Percentiles rank a stretch among this genome's conserved stretches.
phyloP scores from a whole-genome alignment of 2,113 vertebrate genomes.

The Cricetomys ansorgei region DNA sequence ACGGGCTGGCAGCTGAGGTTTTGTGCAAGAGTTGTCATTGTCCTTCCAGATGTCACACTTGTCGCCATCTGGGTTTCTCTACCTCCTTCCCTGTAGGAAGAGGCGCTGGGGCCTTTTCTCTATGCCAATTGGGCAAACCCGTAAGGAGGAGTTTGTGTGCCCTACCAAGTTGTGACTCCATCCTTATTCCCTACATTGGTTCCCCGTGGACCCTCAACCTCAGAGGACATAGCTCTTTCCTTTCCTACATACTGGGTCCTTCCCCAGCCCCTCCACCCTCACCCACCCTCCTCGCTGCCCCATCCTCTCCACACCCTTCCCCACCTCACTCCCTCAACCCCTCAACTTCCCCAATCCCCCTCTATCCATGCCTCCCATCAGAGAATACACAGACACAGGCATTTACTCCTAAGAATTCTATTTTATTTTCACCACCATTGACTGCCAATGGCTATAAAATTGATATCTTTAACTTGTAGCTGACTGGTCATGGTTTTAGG shows the following conservation, averaged over 20 bases:
- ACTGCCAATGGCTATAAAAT: no score
- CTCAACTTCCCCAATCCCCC: neutral
- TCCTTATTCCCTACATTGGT: neutral
- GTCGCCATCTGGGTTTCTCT: neutral
- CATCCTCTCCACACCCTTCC: neutral
- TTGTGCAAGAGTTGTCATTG: neutral
- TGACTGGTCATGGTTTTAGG: no score
- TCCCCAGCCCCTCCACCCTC: no score
- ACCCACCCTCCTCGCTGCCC: neutral
- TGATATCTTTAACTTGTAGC: no score
- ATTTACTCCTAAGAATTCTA: neutral
- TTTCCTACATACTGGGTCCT: no score
- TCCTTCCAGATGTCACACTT: neutral
- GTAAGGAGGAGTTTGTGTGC: neutral
- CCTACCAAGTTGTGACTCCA: neutral
- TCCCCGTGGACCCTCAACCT: neutral
- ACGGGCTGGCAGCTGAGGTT: neutral
- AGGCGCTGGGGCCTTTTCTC: neutral
- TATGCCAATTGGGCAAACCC: neutral
- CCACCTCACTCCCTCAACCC: neutral
- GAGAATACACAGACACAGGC: neutral
- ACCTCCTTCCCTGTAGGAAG: neutral
- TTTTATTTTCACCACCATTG: neutral
- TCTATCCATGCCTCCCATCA: no score
- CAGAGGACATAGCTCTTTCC: neutral